phyloP scores from a whole-genome alignment of 2,113 vertebrate genomes.

The Emydocephalus ijimae region DNA sequence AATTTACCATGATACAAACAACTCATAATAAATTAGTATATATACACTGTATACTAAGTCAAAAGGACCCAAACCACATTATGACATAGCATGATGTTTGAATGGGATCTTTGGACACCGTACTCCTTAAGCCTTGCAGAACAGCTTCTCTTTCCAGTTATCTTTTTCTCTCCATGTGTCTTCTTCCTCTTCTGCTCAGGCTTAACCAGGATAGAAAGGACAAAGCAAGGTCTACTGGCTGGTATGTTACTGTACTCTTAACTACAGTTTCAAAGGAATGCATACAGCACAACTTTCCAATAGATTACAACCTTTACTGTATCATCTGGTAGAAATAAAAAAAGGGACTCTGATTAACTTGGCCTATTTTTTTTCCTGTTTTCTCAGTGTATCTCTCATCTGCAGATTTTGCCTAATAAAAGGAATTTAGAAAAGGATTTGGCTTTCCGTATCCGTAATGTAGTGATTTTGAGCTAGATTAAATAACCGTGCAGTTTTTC shows the following conservation, averaged over 20 bases:
- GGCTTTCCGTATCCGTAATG: neutral
- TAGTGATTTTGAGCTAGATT: neutral
- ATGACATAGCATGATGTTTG: neutral
- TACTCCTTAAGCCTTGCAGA: neutral
- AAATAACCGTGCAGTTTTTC: neutral
- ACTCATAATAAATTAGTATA: neutral
- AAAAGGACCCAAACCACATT: neutral
- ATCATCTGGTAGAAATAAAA: neutral
- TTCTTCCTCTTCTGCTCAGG: neutral
- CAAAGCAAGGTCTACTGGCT: neutral
- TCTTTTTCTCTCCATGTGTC: neutral
- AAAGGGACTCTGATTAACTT: neutral
- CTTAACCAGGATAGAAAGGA: neutral
- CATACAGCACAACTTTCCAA: neutral
- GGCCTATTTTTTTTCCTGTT: neutral
- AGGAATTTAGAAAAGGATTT: neutral
- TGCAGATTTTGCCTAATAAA: neutral
- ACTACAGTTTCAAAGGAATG: neutral
- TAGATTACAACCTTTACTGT: neutral
- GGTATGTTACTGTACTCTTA: neutral
- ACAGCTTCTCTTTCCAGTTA: no score
- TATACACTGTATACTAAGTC: neutral
- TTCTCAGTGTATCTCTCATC: neutral
- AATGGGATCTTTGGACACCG: neutral
- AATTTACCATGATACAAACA: neutral